A percentile compares a stretch with the other conserved stretches of the same genome.
Evolutionary conservation across 1,140 invertebrate genomes (phyloP).

Genomic region (Wasmannia auropunctata): DNA sequence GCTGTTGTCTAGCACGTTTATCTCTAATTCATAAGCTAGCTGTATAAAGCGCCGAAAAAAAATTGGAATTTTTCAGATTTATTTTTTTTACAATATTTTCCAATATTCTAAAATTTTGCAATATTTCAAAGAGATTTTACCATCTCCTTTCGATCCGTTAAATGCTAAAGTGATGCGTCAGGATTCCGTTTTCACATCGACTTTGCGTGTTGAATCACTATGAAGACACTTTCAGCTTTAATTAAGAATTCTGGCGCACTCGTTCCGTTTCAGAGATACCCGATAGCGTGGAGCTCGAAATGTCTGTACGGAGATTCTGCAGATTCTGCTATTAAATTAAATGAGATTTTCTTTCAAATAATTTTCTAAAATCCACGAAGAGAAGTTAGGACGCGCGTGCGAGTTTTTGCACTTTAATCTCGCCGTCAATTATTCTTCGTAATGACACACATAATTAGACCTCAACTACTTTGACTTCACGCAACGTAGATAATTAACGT

Average conservation of each 20-base stretch:
- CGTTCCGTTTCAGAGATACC: slow-evolving; percentile 8
- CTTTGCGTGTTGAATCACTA: slow-evolving; percentile 2
- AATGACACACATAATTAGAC: not conserved
- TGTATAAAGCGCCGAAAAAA: not conserved
- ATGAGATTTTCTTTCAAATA: not conserved
- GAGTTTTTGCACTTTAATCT: not conserved
- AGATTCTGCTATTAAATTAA: slow-evolving; percentile 22
- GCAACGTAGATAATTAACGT: not conserved
- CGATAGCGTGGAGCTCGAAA: not conserved
- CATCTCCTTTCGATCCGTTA: not conserved
- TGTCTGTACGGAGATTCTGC: not conserved
- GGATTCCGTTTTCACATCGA: not conserved
- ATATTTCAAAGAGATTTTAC: not conserved
- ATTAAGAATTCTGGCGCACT: slow-evolving; percentile 34
- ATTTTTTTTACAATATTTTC: not conserved
- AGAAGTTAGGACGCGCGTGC: not conserved
- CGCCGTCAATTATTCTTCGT: not conserved
- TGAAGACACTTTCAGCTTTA: slow-evolving; percentile 29
- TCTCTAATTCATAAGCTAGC: not conserved
- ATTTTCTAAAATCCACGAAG: slow-evolving; percentile 7
- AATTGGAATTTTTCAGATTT: not conserved
- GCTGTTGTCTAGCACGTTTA: not conserved
- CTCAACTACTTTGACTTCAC: not conserved
- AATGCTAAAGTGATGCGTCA: not conserved
- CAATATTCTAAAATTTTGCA: not conserved